Percentiles rank a stretch among this genome's conserved stretches.
These are phyloP conservation scores for Atopsyche davidsoni DNA, from an alignment of 1,140 invertebrate species.

Conservation along the genomic window DNA sequence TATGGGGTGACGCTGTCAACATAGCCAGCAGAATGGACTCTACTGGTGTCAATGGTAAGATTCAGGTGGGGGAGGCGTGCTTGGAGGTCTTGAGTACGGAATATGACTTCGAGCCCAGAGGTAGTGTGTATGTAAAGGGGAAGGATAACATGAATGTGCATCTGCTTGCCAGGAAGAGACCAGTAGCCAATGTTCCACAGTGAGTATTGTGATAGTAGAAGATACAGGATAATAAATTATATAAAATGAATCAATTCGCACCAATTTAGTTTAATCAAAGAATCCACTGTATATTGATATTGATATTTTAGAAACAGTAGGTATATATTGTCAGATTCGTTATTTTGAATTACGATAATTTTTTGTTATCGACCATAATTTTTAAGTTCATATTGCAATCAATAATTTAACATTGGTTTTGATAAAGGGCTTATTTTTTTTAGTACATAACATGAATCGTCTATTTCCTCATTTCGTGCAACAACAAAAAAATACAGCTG, in stretches of 20 bases:
- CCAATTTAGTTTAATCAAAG: background rate
- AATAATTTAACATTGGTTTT: too few relatives aligned
- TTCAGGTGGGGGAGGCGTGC: constrained; percentile 78
- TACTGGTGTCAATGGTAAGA: constrained; percentile 76
- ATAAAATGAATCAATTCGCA: too few relatives aligned
- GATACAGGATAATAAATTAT: too few relatives aligned
- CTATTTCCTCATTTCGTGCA: background rate
- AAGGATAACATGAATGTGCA: constrained; percentile 92
- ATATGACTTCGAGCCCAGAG: constrained; percentile 76
- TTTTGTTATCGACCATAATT: background rate
- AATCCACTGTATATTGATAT: background rate
- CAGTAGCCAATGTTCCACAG: constrained; percentile 14
- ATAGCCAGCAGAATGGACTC: constrained; percentile 95
- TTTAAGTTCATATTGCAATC: too few relatives aligned
- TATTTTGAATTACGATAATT: background rate
- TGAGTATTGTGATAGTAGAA: constrained; percentile 6
- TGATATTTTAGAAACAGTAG: background rate
- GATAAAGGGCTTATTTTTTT: too few relatives aligned
- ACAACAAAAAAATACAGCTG: background rate
- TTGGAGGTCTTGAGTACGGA: constrained; percentile 57
- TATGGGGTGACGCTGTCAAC: constrained; percentile 98
- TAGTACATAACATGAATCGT: background rate
- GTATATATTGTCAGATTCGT: background rate
- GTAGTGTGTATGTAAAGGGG: constrained; percentile 88
- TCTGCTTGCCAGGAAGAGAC: constrained; percentile 56